Evolutionary conservation across 1,140 invertebrate species (phyloP).

Genomic region (Drosophila arizonae): DNA sequence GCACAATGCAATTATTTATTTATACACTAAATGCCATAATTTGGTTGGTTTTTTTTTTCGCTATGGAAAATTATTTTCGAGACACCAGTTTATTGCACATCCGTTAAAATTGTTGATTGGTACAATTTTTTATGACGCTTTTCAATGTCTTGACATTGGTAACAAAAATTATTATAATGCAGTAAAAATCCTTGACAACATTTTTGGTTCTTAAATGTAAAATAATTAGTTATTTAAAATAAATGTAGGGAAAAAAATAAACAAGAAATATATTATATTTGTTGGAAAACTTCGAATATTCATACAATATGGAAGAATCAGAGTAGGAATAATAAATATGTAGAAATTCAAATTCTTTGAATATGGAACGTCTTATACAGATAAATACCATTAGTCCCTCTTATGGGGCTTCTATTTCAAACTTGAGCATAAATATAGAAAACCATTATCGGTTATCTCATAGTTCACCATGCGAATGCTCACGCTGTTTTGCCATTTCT

Average conservation of each 20-base stretch:
- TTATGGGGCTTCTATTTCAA: conserved; percentile 21
- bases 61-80: conserved; percentile 25
- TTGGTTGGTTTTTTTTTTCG: conserved; percentile 8
- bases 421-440: neutral
- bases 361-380: conserved; percentile 14
- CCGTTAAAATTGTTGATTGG: conserved; percentile 6
- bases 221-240: no score
- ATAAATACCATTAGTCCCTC: conserved; percentile 2
- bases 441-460: conserved; percentile 25
- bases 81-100: conserved; percentile 1
- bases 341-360: neutral
- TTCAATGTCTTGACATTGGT: conserved; percentile 23
- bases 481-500: conserved; percentile 13
- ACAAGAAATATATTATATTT: no score
- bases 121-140: conserved; percentile 6
- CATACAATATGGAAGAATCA: no score
- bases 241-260: no score
- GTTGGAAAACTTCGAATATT: no score
- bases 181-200: neutral
- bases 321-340: neutral
- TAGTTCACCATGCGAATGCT: conserved; percentile 26
- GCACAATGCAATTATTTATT: conserved; percentile 50
- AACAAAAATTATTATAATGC: neutral
- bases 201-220: no score
- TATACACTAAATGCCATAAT: conserved; percentile 51